Base-by-base conservation (phyloP, 2,113 vertebrate species). In the Chaetorhynchus papuensis region DNA sequence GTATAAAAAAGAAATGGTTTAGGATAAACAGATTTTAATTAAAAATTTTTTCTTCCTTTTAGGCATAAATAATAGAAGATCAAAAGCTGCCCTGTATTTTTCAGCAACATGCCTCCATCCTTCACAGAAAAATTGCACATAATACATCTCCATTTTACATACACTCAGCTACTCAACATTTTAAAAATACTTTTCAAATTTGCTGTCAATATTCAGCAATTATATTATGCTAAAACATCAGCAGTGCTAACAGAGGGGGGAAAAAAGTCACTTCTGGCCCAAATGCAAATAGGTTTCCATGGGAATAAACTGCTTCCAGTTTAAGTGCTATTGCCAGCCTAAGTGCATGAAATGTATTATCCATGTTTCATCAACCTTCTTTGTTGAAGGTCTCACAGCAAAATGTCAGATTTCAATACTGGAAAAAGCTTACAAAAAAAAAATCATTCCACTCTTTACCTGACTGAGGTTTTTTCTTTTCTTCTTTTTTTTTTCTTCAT, bases 231-330 rank as follows among this genome's bases (percentile, higher is more conserved):
- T 96, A 97, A 96, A 96, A 96, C 90, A 95, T 81, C 94, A 95
- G 90, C 64, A 92, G 26, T 68, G 77, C 71, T 91, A 93, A 72
- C 42, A 74, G 60, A 89, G 85, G 41, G 77, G 63, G 31, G 37
- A 2, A 69, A 83, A 60, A 96, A 96, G 95, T 87, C 94, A 96
- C 93, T 97, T 94, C 94, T 97, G 95, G 95, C 93, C 96, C 95
- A 97, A 95, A 96, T 94, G 94, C 95, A 97, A 97, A 96, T 93
- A 95, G 83, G 97, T 97, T 97, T 95, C 97, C 94, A 97, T 93
- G 94, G 97, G 95, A 96, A 97, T 94, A 92, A 94, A 95, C 66
- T 93, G 85, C 84, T 98, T 96, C 78, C 90, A 91, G 19, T 93
- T 65, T 92, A 91, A 96, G 85, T 78, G 85, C 89, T 75, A 83